phyloP scores from a whole-genome alignment of 92 coral and sea anemone species.

The Epizoanthus ramosus region DNA sequence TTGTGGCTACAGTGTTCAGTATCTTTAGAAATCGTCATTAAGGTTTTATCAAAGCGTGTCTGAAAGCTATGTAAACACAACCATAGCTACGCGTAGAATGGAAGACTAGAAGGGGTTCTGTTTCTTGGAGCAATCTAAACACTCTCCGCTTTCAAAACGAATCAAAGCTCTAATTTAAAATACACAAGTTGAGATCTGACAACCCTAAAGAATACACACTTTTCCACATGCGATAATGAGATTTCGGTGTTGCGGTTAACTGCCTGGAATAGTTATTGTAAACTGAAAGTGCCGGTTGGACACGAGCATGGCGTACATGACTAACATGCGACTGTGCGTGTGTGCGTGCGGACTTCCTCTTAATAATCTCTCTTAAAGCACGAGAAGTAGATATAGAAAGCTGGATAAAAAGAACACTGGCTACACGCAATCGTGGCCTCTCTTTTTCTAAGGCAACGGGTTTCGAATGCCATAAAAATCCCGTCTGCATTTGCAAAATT shows the following conservation, averaged over 20 bases:
- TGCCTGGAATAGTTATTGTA: background rate
- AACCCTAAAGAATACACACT: slow-evolving; percentile 9
- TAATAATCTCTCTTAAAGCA: background rate
- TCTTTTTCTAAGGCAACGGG: slow-evolving; percentile 35
- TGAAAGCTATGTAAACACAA: slow-evolving; percentile 35
- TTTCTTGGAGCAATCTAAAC: slow-evolving; percentile 44
- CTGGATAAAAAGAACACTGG: background rate
- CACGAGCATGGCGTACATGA: background rate
- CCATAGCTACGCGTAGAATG: slow-evolving; percentile 36
- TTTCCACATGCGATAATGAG: slow-evolving; percentile 12
- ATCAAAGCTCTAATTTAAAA: slow-evolving; percentile 37
- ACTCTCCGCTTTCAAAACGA: slow-evolving; percentile 43
- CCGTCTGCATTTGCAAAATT: slow-evolving; percentile 4
- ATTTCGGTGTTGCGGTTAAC: background rate
- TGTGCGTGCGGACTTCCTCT: background rate
- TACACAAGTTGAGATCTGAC: slow-evolving; percentile 38
- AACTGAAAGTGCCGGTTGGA: background rate
- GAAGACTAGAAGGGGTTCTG: slow-evolving; percentile 23
- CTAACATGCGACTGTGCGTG: background rate
- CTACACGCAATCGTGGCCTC: background rate
- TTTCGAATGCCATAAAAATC: slow-evolving; percentile 32
- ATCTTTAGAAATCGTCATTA: slow-evolving; percentile 1
- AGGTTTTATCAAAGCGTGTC: slow-evolving; percentile 40
- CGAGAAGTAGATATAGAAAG: background rate
- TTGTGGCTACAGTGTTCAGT: slow-evolving; percentile 6